Conservation (phyloP, 2,888 invertebrate genomes). For the Caenorhabditis auriculariae region DNA sequence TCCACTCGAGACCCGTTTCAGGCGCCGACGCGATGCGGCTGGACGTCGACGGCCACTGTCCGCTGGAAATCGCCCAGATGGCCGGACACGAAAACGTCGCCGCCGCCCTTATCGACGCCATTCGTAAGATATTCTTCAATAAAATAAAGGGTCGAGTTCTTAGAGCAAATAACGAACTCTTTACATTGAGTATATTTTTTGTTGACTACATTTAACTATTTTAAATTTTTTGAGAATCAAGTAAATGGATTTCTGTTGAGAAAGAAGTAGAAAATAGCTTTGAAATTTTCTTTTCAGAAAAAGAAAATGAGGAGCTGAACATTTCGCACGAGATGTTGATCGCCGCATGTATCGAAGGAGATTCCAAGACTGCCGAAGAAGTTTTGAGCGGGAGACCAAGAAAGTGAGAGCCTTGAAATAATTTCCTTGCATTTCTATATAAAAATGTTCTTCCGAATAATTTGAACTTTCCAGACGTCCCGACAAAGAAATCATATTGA, state of each 20-base stretch:
- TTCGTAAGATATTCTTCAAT: slow-evolving; percentile 37
- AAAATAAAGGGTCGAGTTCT: too few species aligned
- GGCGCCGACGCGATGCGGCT: slow-evolving; percentile 26
- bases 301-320: slow-evolving; percentile 34
- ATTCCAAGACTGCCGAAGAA: slow-evolving; percentile 73
- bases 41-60: slow-evolving; percentile 72
- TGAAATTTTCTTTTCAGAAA: too few species aligned
- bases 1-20: too few species aligned
- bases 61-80: slow-evolving; percentile 76
- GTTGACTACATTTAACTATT: too few species aligned
- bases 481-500: slow-evolving; percentile 70
- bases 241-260: background rate
- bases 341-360: slow-evolving; percentile 78
- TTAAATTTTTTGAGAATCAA: too few species aligned
- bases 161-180: too few species aligned
- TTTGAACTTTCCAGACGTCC: slow-evolving; percentile 7
- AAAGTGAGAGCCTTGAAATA: slow-evolving; percentile 12
- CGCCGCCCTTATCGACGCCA: slow-evolving; percentile 42
- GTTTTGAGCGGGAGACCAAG: slow-evolving; percentile 61
- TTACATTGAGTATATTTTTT: too few species aligned
- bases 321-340: slow-evolving; percentile 71
- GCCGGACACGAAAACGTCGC: slow-evolving; percentile 70
- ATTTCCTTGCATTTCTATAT: background rate
- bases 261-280: background rate
- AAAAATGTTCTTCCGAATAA: too few species aligned